Evolutionary conservation across 2,888 invertebrate species (phyloP).

Genomic region (Yponomeuta malinellus): DNA sequence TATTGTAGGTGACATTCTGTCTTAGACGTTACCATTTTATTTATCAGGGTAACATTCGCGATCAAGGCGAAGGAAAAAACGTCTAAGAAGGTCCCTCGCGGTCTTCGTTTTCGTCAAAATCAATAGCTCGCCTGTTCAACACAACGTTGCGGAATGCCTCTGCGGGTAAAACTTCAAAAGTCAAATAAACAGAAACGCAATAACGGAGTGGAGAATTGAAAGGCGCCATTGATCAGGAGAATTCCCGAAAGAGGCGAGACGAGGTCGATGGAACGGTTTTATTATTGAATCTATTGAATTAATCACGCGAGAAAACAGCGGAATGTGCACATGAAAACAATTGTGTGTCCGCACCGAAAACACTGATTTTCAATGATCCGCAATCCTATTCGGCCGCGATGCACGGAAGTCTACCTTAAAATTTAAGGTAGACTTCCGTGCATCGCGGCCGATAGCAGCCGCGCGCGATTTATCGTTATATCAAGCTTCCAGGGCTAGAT

Average conservation of each 20-base stretch:
- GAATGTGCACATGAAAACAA: constrained; percentile 38
- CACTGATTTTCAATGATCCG: constrained; percentile 23
- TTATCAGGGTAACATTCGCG: neutral
- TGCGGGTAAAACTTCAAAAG: constrained; percentile 22
- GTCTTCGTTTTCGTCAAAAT: neutral
- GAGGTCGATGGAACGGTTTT: constrained; percentile 38
- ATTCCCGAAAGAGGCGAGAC: constrained; percentile 25
- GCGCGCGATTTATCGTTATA: too few relatives aligned
- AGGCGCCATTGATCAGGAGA: constrained; percentile 40
- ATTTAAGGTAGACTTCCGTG: neutral
- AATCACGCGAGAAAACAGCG: constrained; percentile 49
- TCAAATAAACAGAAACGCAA: constrained; percentile 15
- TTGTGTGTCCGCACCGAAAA: constrained; percentile 26
- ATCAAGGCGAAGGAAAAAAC: neutral
- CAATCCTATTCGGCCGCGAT: constrained; percentile 7
- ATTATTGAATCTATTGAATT: constrained; percentile 57
- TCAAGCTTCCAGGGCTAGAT: too few relatives aligned
- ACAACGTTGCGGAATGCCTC: constrained; percentile 20
- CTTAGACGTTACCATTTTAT: too few relatives aligned
- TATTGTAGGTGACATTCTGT: too few relatives aligned
- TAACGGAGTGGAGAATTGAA: constrained; percentile 22
- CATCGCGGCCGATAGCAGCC: too few relatives aligned
- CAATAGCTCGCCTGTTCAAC: neutral
- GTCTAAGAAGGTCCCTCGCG: neutral
- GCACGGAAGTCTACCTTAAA: too few relatives aligned